phyloP scores from a whole-genome alignment of 1,140 invertebrate genomes.

The Lysiphlebus fabarum region DNA sequence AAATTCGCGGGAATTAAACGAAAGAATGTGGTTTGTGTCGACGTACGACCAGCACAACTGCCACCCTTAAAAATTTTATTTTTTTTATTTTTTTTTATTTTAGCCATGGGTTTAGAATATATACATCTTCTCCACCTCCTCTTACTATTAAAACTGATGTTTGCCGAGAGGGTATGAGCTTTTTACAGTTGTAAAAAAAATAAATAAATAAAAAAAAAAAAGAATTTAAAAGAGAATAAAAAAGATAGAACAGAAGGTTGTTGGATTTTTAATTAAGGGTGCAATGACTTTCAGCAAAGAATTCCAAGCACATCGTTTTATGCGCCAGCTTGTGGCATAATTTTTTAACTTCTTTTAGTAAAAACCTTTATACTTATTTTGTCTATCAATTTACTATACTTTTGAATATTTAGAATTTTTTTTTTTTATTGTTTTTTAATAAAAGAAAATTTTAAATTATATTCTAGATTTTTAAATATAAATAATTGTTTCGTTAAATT shows the following conservation, averaged over 20 bases:
- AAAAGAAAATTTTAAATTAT: no score
- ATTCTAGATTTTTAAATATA: no score
- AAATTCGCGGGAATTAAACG: constrained; percentile 58
- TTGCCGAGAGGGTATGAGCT: constrained; percentile 6
- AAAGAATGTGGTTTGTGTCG: constrained; percentile 55
- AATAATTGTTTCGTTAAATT: no score
- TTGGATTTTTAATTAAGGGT: constrained; percentile 59
- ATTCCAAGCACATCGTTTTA: constrained; percentile 46
- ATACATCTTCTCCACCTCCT: constrained; percentile 4
- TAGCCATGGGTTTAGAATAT: constrained; percentile 7
- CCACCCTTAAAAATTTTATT: constrained; percentile 40
- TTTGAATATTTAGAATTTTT: no score
- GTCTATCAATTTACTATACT: no score
- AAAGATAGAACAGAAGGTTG: constrained; percentile 39
- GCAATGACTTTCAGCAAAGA: constrained; percentile 52
- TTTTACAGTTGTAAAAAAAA: no score
- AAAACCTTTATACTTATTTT: no score
- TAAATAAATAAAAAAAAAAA: no score
- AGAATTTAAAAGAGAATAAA: not conserved
- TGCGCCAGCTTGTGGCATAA: constrained; percentile 21
- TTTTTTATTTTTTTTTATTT: no score
- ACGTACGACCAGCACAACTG: constrained; percentile 45
- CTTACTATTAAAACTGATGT: constrained; percentile 20
- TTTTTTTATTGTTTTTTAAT: no score
- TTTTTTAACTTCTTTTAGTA: not conserved